Conservation (phyloP, 64 coral and sea anemone genomes). For the Dendrophyllia cribrosa region DNA sequence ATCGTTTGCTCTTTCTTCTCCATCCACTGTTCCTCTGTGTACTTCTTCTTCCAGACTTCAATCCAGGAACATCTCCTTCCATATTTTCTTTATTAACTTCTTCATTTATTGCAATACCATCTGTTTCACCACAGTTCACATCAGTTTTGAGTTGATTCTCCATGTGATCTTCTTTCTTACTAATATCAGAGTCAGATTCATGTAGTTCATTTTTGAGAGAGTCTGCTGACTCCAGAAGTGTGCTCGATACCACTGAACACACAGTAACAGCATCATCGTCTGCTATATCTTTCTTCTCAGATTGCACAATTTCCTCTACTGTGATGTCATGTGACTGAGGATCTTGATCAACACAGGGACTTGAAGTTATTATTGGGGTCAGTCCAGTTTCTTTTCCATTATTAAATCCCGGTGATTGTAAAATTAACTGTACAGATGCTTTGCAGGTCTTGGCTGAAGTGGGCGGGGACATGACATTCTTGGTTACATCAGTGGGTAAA, state of each 20-base stretch:
- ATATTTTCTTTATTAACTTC: neutral
- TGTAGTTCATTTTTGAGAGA: neutral
- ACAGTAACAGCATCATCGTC: neutral
- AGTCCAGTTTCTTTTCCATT: neutral
- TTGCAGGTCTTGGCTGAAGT: constrained; percentile 28
- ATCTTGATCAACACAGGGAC: constrained; percentile 29
- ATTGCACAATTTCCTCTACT: neutral
- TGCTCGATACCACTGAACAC: neutral
- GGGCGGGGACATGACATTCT: neutral
- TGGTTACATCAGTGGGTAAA: neutral
- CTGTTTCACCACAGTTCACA: neutral
- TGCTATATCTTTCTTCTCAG: neutral
- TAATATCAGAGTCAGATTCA: neutral
- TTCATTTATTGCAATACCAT: neutral
- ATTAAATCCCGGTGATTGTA: constrained; percentile 50
- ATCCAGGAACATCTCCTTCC: neutral
- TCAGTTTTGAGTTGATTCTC: neutral
- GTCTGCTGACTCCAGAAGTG: neutral
- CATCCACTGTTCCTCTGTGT: constrained; percentile 38
- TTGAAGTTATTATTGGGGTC: neutral
- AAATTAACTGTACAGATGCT: constrained; percentile 44
- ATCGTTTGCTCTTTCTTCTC: constrained; percentile 59
- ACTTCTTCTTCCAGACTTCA: neutral
- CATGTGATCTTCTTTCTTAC: neutral
- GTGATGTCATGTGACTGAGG: neutral